Percentiles rank a stretch among this genome's conserved stretches.
Conservation (phyloP, 2,113 vertebrate genomes). For the Marcusenius ussheri region DNA sequence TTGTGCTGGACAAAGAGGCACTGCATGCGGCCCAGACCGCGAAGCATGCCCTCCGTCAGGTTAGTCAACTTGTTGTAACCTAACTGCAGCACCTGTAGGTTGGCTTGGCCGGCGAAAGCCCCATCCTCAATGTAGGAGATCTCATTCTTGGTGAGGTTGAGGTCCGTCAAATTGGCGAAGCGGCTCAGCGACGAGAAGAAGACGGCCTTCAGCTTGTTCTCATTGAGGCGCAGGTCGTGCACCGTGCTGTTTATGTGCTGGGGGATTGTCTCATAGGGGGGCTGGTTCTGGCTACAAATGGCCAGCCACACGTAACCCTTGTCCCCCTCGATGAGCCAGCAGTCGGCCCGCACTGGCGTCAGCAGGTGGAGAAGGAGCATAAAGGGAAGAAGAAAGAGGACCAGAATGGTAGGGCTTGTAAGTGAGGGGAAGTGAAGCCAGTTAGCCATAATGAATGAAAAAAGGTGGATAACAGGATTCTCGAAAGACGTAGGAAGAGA, state of each 20-base stretch:
- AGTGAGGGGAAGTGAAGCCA: slow-evolving; percentile 30
- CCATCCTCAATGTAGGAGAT: slow-evolving; percentile 96
- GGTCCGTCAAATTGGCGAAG: slow-evolving; percentile 94
- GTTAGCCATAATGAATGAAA: slow-evolving; percentile 45
- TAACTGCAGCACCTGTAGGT: slow-evolving; percentile 89
- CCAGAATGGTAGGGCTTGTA: slow-evolving; percentile 23
- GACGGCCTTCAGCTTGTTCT: slow-evolving; percentile 95
- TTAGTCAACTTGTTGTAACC: slow-evolving; percentile 95
- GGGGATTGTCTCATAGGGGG: slow-evolving; percentile 93
- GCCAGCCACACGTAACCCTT: slow-evolving; percentile 97
- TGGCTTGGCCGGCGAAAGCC: slow-evolving; percentile 87
- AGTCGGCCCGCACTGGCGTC: slow-evolving; percentile 68
- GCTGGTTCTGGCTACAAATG: slow-evolving; percentile 99
- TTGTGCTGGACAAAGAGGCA: slow-evolving; percentile 97
- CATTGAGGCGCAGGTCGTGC: slow-evolving; percentile 88
- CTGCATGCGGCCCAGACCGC: slow-evolving; percentile 87
- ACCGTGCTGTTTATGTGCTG: slow-evolving; percentile 99
- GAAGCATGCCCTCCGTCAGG: slow-evolving; percentile 88
- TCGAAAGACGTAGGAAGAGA: slow-evolving; percentile 7
- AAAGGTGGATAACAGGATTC: neutral
- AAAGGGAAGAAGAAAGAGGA: slow-evolving; percentile 41
- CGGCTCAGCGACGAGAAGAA: slow-evolving; percentile 88
- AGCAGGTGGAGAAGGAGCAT: slow-evolving; percentile 60
- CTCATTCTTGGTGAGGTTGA: slow-evolving; percentile 97
- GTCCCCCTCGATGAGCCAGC: slow-evolving; percentile 97